phyloP scores from a whole-genome alignment of 2,797 vertebrate species.

The Hyperoplus lanceolatus region DNA sequence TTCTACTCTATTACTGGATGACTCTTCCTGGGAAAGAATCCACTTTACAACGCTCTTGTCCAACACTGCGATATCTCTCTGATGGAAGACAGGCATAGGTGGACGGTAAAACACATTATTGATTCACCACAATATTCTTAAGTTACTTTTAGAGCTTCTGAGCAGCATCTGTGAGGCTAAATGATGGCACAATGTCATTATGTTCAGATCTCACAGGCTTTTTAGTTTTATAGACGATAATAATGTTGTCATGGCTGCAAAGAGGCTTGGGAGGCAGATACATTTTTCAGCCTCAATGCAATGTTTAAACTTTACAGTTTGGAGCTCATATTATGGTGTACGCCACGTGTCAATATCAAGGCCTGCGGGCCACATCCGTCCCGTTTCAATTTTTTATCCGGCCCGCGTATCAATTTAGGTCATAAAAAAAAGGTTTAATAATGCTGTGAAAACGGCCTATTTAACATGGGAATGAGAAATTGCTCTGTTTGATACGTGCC shows the following conservation, averaged over 20 bases:
- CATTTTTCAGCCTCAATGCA: constrained; percentile 28
- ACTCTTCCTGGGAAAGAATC: constrained; percentile 69
- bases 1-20: constrained; percentile 72
- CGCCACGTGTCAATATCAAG: too few species aligned
- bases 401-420: too few species aligned
- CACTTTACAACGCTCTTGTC: constrained; percentile 66
- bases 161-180: constrained; percentile 65
- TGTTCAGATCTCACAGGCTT: constrained; percentile 73
- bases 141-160: constrained; percentile 84
- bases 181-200: constrained; percentile 80
- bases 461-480: too few species aligned
- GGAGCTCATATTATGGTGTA: not conserved
- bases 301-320: constrained; percentile 9
- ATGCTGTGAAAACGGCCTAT: too few species aligned
- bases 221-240: constrained; percentile 64
- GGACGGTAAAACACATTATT: constrained; percentile 86
- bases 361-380: too few species aligned
- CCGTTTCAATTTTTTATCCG: too few species aligned
- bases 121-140: constrained; percentile 87
- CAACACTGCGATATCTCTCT: constrained; percentile 76
- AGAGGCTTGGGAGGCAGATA: constrained; percentile 30
- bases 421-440: too few species aligned
- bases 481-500: too few species aligned
- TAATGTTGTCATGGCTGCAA: constrained; percentile 51
- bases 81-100: constrained; percentile 84